phyloP scores from a whole-genome alignment of 2,113 vertebrate genomes.

The Pseudorectes ferrugineus region DNA sequence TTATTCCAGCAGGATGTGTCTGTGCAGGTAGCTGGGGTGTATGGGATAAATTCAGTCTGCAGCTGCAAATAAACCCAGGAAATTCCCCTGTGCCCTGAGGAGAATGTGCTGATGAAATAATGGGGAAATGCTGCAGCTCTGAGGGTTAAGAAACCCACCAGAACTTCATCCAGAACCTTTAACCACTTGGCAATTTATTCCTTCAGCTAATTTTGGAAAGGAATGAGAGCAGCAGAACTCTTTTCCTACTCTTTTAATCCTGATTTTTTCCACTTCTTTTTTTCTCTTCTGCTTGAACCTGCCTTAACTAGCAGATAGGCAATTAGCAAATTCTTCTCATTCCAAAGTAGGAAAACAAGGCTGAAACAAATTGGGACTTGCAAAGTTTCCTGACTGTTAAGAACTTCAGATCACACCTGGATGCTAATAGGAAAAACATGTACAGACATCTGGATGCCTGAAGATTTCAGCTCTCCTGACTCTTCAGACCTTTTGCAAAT shows the following conservation, averaged over 20 bases:
- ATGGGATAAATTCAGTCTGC: not conserved
- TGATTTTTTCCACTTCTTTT: not conserved
- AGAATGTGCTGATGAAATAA: not conserved
- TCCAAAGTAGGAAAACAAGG: slow-evolving; percentile 41
- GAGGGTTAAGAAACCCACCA: not conserved
- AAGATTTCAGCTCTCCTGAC: not conserved
- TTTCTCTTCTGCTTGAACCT: not conserved
- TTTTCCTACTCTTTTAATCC: not conserved
- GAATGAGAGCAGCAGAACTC: not conserved
- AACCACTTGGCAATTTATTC: not conserved
- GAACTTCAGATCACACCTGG: slow-evolving; percentile 33
- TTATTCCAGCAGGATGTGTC: not conserved
- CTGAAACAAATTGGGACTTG: slow-evolving; percentile 59
- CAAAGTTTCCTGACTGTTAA: slow-evolving; percentile 24
- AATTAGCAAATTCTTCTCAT: slow-evolving; percentile 54
- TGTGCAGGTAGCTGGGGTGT: not conserved
- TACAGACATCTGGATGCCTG: slow-evolving; percentile 7
- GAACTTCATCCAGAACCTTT: not conserved
- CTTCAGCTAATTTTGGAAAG: not conserved
- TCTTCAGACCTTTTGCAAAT: not conserved
- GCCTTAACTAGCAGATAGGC: slow-evolving; percentile 46
- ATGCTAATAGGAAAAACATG: slow-evolving; percentile 38
- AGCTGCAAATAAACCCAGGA: not conserved
- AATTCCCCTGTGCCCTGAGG: not conserved
- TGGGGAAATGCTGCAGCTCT: not conserved